phyloP scores from a whole-genome alignment of 1,140 invertebrate species.

The Bicyclus anynana region DNA sequence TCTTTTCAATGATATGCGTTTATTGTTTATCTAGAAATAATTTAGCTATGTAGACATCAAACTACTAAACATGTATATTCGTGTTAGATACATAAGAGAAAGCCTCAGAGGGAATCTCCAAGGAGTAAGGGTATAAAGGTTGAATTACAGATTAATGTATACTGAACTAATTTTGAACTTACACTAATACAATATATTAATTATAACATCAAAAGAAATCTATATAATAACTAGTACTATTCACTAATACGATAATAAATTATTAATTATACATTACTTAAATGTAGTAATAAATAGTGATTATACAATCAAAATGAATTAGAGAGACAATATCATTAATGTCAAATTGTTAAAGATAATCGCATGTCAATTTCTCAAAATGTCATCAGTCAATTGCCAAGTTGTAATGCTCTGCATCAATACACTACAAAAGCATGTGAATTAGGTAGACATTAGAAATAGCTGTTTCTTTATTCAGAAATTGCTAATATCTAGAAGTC shows the following conservation, averaged over 20 bases:
- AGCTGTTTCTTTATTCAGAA: not conserved
- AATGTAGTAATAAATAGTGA: slow-evolving; percentile 74
- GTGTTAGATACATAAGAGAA: slow-evolving; percentile 48
- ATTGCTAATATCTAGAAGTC: not conserved
- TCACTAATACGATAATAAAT: slow-evolving; percentile 69
- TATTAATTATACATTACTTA: slow-evolving; percentile 74
- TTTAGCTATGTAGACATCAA: slow-evolving; percentile 59
- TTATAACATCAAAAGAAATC: slow-evolving; percentile 72
- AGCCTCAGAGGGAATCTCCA: slow-evolving; percentile 4
- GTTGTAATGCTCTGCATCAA: slow-evolving; percentile 8
- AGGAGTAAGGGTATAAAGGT: slow-evolving; percentile 2
- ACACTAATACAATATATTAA: slow-evolving; percentile 70
- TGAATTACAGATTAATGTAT: slow-evolving; percentile 38
- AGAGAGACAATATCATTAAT: slow-evolving; percentile 73
- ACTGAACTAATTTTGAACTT: slow-evolving; percentile 68
- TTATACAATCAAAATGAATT: slow-evolving; percentile 68
- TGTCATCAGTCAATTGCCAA: slow-evolving; percentile 5
- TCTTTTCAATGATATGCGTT: slow-evolving; percentile 43
- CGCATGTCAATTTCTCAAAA: slow-evolving; percentile 8
- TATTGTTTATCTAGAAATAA: slow-evolving; percentile 67
- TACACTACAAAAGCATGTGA: slow-evolving; percentile 5
- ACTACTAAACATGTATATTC: slow-evolving; percentile 56
- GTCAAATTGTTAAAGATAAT: slow-evolving; percentile 7
- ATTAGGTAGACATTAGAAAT: not conserved
- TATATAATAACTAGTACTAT: slow-evolving; percentile 63